A percentile compares a stretch with the other conserved stretches of the same genome.
phyloP scores from a whole-genome alignment of 2,113 vertebrate species.

The Xenopus borealis region DNA sequence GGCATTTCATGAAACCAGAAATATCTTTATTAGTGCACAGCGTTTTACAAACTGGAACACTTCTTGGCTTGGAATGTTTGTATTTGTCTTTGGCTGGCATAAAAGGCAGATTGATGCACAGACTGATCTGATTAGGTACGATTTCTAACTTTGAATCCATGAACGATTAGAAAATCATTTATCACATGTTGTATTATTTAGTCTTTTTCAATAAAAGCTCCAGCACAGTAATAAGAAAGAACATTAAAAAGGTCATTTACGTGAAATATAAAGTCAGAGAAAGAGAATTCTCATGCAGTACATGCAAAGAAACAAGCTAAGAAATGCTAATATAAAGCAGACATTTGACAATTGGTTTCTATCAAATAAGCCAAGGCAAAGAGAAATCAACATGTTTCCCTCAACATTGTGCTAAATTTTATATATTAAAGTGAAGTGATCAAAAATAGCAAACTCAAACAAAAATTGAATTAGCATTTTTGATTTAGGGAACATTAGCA shows the following conservation, averaged over 20 bases:
- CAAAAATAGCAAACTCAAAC: too few species aligned
- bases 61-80: slow-evolving; percentile 21
- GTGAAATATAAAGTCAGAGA: slow-evolving; percentile 8
- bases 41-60: neutral
- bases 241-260: slow-evolving; percentile 4
- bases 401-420: too few species aligned
- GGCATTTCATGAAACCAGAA: too few species aligned
- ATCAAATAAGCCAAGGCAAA: too few species aligned
- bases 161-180: slow-evolving; percentile 31
- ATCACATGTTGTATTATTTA: slow-evolving; percentile 13
- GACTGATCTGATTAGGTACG: neutral
- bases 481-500: too few species aligned
- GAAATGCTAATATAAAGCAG: too few species aligned
- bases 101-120: neutral
- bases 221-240: slow-evolving; percentile 3
- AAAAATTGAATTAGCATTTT: too few species aligned
- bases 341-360: too few species aligned
- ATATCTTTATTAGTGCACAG: too few species aligned
- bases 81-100: slow-evolving; percentile 15
- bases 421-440: too few species aligned
- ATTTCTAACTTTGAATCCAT: slow-evolving; percentile 19
- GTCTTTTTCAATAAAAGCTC: slow-evolving; percentile 13
- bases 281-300: slow-evolving; percentile 16
- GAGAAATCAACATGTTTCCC: too few species aligned
- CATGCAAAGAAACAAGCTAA: neutral